Evolutionary conservation across 64 coral and sea anemone species (phyloP), one percentile per base, ranked within the genome.

Genomic region (Porites lutea): DNA sequence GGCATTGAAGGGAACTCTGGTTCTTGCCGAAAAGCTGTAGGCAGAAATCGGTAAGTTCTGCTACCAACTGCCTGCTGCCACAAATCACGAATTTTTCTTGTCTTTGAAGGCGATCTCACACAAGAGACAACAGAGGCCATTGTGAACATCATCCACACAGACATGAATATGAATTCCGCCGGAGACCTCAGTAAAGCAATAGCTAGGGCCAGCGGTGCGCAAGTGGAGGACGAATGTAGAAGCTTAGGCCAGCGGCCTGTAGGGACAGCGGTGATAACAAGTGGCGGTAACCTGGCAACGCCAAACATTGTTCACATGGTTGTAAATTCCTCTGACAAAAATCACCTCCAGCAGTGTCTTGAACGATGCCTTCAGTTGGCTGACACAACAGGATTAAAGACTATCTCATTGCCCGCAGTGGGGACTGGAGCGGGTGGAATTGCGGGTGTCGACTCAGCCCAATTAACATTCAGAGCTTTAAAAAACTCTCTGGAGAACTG

Each of bases 91-190:
- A 4, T 0, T 4, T 15, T 18, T 64, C 16, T 14, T 64, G 13
- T 64, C 44, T 13, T 92, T 45, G 84, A 88, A 48, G 94, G 94
- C 4, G 90, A 96, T 50, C 76, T 96, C 5, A 52, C 75, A 0
- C 47, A 84, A 13, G 84, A 96, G n/a, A 70, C 73, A n/a, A 78
- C 85, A 61, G 94, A 96, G 37, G 94, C 91, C 64, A 96, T 96
- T 46, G 90, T 96, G 0, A 96, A 96, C 22, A 82, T 96, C 16
- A 96, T 65, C 37, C 48, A 89, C 12, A 82, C 77, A n/a, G 70
- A 88, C 70, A 88, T 96, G 94, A 63, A 84, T 5, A 88, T 96
- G 83, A 12, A 58, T 13, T 72, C 71, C 0, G 94, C 94, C 21
- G 94, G 94, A 7, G 86, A 65, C 22, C 44, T 96, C 9, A 79